Evolutionary conservation across 2,797 vertebrate species (phyloP).

Genomic region (Aplochiton taeniatus): DNA sequence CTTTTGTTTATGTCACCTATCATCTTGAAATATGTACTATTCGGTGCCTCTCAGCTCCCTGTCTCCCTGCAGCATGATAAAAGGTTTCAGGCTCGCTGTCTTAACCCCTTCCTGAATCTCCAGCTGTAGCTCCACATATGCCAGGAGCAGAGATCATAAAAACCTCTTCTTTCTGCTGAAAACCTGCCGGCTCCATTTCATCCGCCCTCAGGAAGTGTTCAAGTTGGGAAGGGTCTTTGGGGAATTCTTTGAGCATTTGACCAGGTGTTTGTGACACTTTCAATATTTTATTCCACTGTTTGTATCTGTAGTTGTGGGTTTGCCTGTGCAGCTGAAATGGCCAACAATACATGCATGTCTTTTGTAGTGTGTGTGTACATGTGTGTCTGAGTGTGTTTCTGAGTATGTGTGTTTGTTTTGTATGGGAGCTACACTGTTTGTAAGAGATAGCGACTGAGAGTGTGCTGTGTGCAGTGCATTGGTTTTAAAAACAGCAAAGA

Average conservation of each 20-base stretch:
- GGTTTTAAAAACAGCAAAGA: conserved; percentile 42
- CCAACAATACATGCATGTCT: conserved; percentile 52
- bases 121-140: conserved; percentile 38
- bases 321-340: conserved; percentile 56
- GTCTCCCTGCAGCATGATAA: conserved; percentile 77
- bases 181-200: conserved; percentile 47
- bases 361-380: conserved; percentile 45
- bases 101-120: conserved; percentile 72
- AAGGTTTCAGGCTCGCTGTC: conserved; percentile 69
- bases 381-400: conserved; percentile 37
- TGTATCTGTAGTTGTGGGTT: conserved; percentile 64
- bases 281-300: conserved; percentile 67
- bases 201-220: conserved; percentile 61
- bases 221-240: conserved; percentile 49
- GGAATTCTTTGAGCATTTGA: conserved; percentile 71
- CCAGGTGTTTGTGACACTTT: conserved; percentile 73
- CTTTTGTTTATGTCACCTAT: conserved; percentile 81
- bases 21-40: conserved; percentile 80
- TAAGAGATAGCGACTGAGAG: conserved; percentile 43
- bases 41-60: conserved; percentile 64
- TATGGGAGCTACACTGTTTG: conserved; percentile 46
- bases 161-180: conserved; percentile 50
- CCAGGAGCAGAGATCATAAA: conserved; percentile 54
- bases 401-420: conserved; percentile 43
- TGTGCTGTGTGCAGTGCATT: conserved; percentile 36